Evolutionary conservation across 2,113 vertebrate genomes (phyloP).

Genomic region (Laticauda colubrina): DNA sequence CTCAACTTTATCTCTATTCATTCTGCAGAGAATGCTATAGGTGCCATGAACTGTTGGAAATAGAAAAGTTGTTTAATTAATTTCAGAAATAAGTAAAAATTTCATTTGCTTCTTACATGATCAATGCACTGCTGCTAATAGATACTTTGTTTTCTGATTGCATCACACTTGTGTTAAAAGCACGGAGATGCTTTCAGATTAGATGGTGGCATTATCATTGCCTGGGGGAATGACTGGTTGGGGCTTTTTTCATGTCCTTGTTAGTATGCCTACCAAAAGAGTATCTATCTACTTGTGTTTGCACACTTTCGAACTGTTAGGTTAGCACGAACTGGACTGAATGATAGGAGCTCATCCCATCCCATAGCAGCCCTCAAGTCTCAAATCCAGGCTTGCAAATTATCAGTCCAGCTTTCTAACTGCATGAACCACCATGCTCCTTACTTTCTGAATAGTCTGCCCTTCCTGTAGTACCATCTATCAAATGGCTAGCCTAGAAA

Average conservation of each 20-base stretch:
- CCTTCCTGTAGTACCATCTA: not conserved
- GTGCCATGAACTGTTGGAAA: conserved; percentile 2
- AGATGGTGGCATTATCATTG: not conserved
- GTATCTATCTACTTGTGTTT: not conserved
- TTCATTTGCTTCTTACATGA: not conserved
- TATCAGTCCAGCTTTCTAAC: not conserved
- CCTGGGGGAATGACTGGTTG: not conserved
- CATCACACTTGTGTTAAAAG: not conserved
- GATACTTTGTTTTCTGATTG: not conserved
- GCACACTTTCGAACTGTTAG: not conserved
- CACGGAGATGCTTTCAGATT: not conserved
- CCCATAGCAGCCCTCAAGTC: not conserved
- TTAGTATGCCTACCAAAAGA: not conserved
- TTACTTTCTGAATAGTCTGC: not conserved
- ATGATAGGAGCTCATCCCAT: not conserved
- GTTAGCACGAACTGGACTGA: not conserved
- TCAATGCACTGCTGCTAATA: not conserved
- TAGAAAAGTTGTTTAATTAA: not conserved
- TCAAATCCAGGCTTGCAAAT: not conserved
- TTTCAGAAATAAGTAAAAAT: not conserved
- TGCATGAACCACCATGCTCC: not conserved
- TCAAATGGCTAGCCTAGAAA: not conserved
- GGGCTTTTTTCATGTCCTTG: not conserved
- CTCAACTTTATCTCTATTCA: conserved; percentile 14
- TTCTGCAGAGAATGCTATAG: conserved; percentile 6